These are phyloP conservation scores for Laupala kohalensis DNA, from an alignment of 1,140 invertebrate genomes.

Conservation along the genomic window DNA sequence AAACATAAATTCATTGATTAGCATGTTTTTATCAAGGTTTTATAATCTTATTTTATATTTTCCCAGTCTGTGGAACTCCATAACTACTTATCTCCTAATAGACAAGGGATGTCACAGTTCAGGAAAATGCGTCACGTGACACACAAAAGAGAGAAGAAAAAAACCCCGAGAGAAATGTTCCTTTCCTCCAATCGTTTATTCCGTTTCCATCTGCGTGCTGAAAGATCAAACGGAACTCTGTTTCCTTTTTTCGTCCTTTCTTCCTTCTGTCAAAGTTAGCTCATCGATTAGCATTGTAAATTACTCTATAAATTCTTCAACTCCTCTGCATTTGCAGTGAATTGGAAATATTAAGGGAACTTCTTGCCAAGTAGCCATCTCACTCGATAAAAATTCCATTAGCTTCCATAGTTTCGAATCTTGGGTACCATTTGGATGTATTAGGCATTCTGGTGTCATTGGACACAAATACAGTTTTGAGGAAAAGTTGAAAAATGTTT, in stretches of 20 bases:
- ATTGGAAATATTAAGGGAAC: neutral
- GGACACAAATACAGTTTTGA: neutral
- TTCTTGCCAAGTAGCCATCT: neutral
- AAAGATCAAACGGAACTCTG: neutral
- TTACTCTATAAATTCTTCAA: neutral
- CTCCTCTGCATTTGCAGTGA: neutral
- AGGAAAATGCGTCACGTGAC: too few species aligned
- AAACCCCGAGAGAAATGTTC: neutral
- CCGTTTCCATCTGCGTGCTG: neutral
- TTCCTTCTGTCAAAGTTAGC: neutral
- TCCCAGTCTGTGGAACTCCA: too few species aligned
- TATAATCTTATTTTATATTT: too few species aligned
- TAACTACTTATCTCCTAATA: too few species aligned
- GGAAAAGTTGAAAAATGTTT: neutral
- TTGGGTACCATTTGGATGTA: neutral
- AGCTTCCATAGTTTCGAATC: neutral
- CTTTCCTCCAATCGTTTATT: neutral
- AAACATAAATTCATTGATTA: too few species aligned
- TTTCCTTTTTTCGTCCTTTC: neutral
- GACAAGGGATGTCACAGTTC: too few species aligned
- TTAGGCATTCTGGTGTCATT: neutral
- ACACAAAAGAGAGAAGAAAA: neutral
- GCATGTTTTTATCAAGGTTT: too few species aligned
- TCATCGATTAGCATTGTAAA: neutral
- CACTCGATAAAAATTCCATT: neutral